A percentile compares a stretch with the other conserved stretches of the same genome.
Evolutionary conservation across 2,888 invertebrate genomes (phyloP).

Genomic region (Eupithecia tripunctaria): DNA sequence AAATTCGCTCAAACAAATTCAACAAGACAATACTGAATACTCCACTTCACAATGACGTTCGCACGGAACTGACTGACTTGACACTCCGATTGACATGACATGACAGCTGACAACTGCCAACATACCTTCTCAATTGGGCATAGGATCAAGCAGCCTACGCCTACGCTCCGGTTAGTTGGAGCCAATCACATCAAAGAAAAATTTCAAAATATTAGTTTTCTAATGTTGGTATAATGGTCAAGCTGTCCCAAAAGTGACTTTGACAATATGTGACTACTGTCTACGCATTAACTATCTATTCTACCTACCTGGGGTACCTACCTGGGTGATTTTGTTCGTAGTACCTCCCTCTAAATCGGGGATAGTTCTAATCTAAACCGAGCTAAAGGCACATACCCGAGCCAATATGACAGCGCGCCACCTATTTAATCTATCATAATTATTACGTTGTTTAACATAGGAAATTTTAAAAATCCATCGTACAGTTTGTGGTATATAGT

Average conservation of each 20-base stretch:
- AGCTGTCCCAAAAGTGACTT: neutral
- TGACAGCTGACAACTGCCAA: conserved; percentile 8
- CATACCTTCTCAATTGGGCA: neutral
- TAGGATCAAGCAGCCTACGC: no score
- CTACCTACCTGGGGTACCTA: neutral
- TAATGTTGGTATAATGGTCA: neutral
- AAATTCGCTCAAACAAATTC: conserved; percentile 29
- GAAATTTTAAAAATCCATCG: no score
- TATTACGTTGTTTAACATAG: no score
- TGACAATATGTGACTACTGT: neutral
- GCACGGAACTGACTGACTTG: neutral
- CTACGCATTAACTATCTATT: neutral
- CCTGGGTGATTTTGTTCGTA: neutral
- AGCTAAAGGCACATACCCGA: no score
- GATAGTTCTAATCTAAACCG: no score
- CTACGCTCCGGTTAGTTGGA: no score
- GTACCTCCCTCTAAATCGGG: no score
- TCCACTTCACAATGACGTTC: conserved; percentile 6
- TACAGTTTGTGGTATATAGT: no score
- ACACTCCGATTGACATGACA: neutral
- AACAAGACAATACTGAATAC: conserved; percentile 48
- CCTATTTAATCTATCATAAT: no score
- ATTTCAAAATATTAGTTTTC: neutral
- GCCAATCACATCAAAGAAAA: neutral
- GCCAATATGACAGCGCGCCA: no score